These are phyloP conservation scores for Pemphredon lugubris DNA, from an alignment of 2,888 invertebrate genomes.

Conservation along the genomic window DNA sequence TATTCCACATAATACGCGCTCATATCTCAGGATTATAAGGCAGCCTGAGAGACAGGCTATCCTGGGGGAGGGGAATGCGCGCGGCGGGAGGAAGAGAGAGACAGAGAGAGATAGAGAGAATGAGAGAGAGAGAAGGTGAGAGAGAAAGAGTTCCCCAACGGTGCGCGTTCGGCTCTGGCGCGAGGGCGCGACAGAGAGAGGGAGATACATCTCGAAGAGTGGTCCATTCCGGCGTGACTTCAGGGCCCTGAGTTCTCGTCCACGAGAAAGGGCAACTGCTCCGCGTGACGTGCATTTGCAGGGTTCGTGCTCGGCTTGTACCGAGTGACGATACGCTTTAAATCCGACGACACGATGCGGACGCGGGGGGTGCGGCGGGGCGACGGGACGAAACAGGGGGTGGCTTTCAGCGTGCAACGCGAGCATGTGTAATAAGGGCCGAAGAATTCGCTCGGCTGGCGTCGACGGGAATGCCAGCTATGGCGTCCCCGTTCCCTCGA, in stretches of 20 bases:
- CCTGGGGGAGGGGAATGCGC: constrained; percentile 39
- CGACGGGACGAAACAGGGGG: constrained; percentile 37
- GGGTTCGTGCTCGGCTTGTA: constrained; percentile 49
- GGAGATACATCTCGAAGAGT: constrained; percentile 35
- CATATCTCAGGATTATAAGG: constrained; percentile 80
- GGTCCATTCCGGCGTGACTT: constrained; percentile 57
- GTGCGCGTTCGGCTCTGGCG: no score
- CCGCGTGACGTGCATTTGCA: constrained; percentile 54
- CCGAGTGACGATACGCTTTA: constrained; percentile 64
- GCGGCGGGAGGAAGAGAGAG: constrained; percentile 21
- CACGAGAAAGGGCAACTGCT: constrained; percentile 51
- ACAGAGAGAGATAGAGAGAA: constrained; percentile 26
- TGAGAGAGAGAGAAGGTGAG: constrained; percentile 41
- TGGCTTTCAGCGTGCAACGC: constrained; percentile 54
- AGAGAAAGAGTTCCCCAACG: neutral
- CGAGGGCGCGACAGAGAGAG: no score
- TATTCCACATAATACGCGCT: constrained; percentile 78
- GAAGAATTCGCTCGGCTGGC: constrained; percentile 64
- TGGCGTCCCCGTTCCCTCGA: constrained; percentile 54
- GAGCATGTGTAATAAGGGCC: constrained; percentile 69
- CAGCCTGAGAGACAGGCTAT: constrained; percentile 49
- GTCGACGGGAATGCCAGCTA: constrained; percentile 71
- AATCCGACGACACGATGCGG: constrained; percentile 55
- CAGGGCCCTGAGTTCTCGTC: no score
- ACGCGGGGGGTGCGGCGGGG: constrained; percentile 21